Base-by-base conservation (phyloP, 1,140 invertebrate genomes). In the Drosophila seguyi region DNA sequence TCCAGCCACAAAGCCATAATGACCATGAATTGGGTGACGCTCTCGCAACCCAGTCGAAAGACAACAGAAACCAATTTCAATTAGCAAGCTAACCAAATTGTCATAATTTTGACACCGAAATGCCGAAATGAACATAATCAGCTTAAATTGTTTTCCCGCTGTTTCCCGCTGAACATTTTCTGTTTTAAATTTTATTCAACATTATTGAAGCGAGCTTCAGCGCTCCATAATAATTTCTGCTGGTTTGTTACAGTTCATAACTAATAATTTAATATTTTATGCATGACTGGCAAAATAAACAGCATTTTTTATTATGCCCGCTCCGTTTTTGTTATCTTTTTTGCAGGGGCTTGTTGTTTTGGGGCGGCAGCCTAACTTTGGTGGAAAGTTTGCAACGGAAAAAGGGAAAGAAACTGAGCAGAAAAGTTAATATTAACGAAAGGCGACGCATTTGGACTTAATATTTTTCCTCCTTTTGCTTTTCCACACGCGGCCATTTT, bases 201-300 rank as follows among this genome's bases (percentile, higher is more conserved):
- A 11, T 48, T 18, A 16, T 48, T 18, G 59, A 36, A 42, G 11
- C 34, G 5, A 38, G 31, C 57, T 7, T 47, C 20, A 5, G 16
- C 2, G 48, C 41, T 25, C 10, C 48, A 27, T 50, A 48, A 68
- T 69, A 71, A 67, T 69, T 53, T 25, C 14, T 27, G 31, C 29
- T 55, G 61, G 29, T 20, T 47, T 53, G 57, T 65, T 68, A 75
- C 81, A 73, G 72, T 85, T 85, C 76, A 47, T 82, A 88, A 84
- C 80, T 88, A 90, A 88, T 88, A 88, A 90, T 88, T 90, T 88
- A 85, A 85, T 88, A 88, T 88, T 88, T 90, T 85, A 88, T 88
- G 84, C 84, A 85, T 88, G 84, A 88, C 81, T 75, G 76, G 84
- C 63, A 88, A 85, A 78, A 85, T 85, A 88, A 88, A 90, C 84